A percentile compares a stretch with the other conserved stretches of the same genome.
Evolutionary conservation across 1,140 invertebrate genomes (phyloP).

Genomic region (Drosophila setifemur): DNA sequence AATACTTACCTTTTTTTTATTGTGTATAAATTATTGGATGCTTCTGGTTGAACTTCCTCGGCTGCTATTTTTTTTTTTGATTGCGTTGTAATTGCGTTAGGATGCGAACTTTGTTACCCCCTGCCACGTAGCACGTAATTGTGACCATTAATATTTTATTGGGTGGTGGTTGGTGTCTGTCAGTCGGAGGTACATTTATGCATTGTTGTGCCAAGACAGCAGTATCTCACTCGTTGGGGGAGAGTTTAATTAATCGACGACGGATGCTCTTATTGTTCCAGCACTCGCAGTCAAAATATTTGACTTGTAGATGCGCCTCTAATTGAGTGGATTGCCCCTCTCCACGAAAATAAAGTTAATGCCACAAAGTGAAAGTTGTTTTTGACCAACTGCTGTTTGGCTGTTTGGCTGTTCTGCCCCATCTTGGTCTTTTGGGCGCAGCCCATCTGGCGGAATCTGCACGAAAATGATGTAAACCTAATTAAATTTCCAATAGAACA

Average conservation of each 20-base stretch:
- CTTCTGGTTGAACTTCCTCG: constrained; percentile 22
- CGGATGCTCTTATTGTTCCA: constrained; percentile 66
- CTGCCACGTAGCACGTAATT: constrained; percentile 68
- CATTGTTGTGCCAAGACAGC: constrained; percentile 32
- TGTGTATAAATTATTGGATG: constrained; percentile 20
- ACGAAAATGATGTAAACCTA: constrained; percentile 78
- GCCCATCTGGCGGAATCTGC: constrained; percentile 69
- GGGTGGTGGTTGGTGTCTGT: constrained; percentile 51
- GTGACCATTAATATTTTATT: constrained; percentile 77
- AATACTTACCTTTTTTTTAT: constrained; percentile 17
- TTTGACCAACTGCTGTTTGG: constrained; percentile 50
- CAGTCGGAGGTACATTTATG: constrained; percentile 38
- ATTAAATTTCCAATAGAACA: constrained; percentile 78
- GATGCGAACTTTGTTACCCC: constrained; percentile 50
- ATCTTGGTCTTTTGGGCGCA: constrained; percentile 3
- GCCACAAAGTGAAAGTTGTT: constrained; percentile 60
- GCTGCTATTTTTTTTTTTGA: constrained; percentile 52
- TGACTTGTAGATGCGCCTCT: constrained; percentile 76
- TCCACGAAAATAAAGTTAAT: constrained; percentile 7
- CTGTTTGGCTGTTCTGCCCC: constrained; percentile 6
- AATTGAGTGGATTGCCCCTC: constrained; percentile 50
- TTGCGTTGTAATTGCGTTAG: constrained; percentile 74
- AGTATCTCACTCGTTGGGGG: not conserved
- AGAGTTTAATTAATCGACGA: constrained; percentile 73
- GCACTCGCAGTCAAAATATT: constrained; percentile 65